These are phyloP conservation scores for Holothuria glaberrima DNA, from an alignment of 35 echinoderm and acorn worm species.

Conservation along the genomic window DNA sequence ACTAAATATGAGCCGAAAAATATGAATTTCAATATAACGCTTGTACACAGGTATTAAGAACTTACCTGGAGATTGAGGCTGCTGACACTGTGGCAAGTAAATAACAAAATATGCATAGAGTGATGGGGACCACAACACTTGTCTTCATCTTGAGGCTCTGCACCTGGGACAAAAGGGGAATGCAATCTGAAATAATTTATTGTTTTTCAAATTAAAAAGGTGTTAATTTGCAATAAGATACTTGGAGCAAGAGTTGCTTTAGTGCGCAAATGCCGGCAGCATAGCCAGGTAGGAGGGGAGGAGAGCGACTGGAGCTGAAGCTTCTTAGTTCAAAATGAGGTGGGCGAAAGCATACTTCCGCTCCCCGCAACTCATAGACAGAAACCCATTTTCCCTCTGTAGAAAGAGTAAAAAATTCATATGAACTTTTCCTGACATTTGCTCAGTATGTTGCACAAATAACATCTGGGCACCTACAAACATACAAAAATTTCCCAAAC, in stretches of 20 bases:
- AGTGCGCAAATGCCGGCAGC: no score
- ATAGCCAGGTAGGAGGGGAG: background rate
- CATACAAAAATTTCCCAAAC: no score
- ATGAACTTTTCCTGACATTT: no score
- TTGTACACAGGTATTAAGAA: no score
- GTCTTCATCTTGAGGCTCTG: constrained; percentile 24
- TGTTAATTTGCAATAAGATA: background rate
- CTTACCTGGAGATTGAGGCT: constrained; percentile 24
- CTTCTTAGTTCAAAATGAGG: background rate
- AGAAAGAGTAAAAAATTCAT: no score
- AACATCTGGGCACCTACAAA: no score
- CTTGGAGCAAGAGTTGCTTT: background rate
- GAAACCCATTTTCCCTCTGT: no score
- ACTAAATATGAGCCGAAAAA: no score
- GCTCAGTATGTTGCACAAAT: no score
- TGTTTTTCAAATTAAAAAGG: background rate
- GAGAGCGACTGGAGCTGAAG: background rate
- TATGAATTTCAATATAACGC: no score
- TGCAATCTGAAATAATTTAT: background rate
- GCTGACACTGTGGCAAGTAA: constrained; percentile 26
- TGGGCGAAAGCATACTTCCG: no score
- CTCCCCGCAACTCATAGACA: no score
- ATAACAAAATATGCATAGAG: constrained; percentile 50
- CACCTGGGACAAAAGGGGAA: background rate
- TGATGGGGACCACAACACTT: constrained; percentile 16